Conservation (phyloP, 2,113 vertebrate species). For the Cebus imitator region DNA sequence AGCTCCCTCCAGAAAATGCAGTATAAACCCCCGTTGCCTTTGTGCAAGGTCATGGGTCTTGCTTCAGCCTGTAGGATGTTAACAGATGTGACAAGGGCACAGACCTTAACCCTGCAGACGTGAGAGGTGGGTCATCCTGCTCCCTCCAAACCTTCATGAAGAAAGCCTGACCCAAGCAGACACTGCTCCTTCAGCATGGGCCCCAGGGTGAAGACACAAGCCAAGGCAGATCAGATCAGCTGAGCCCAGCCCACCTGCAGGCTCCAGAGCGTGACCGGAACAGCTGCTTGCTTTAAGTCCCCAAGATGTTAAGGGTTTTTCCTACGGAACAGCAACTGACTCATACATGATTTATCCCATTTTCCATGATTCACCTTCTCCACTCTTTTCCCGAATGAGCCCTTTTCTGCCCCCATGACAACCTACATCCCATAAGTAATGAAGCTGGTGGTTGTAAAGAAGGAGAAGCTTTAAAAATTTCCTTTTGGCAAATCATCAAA, state of each 20-base stretch:
- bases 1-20: not conserved
- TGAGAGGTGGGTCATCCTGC: not conserved
- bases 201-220: not conserved
- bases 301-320: not conserved
- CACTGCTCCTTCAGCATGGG: not conserved
- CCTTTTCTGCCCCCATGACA: not conserved
- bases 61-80: not conserved
- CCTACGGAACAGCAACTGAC: not conserved
- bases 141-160: not conserved
- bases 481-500: too few species aligned
- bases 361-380: not conserved
- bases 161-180: not conserved
- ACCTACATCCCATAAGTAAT: not conserved
- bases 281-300: not conserved
- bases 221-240: not conserved
- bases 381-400: not conserved
- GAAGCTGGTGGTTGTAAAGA: not conserved
- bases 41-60: too few species aligned
- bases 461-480: too few species aligned
- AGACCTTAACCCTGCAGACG: not conserved
- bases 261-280: rapidly evolving
- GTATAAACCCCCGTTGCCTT: not conserved
- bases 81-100: not conserved
- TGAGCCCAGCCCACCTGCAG: rapidly evolving
- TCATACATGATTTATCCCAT: not conserved